Percentiles rank a stretch among this genome's conserved stretches.
Evolutionary conservation across 2,888 invertebrate genomes (phyloP).

Genomic region (Andrena marginata): DNA sequence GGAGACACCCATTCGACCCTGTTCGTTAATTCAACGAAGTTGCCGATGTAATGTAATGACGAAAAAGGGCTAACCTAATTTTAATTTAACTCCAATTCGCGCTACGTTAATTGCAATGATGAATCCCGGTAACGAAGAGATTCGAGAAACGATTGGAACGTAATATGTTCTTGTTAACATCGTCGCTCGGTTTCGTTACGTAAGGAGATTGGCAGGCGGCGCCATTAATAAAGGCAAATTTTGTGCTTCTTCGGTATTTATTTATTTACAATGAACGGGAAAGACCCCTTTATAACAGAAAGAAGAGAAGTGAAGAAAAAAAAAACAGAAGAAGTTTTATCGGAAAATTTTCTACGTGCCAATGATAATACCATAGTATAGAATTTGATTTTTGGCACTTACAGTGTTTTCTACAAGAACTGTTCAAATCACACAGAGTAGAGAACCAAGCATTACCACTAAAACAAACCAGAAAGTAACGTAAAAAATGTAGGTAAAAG

Average conservation of each 20-base stretch:
- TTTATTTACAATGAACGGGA: too few relatives aligned
- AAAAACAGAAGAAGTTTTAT: too few relatives aligned
- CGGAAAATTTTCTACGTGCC: too few relatives aligned
- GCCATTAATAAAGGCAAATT: slow-evolving; percentile 13
- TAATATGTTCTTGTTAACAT: slow-evolving; percentile 30
- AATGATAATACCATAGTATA: too few relatives aligned
- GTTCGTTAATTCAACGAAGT: slow-evolving; percentile 10
- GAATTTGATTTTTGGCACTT: too few relatives aligned
- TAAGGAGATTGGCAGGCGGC: slow-evolving; percentile 5
- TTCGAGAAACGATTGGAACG: slow-evolving; percentile 36
- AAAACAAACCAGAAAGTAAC: too few relatives aligned
- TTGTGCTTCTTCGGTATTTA: not conserved
- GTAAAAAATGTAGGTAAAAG: too few relatives aligned
- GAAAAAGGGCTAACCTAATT: slow-evolving; percentile 34
- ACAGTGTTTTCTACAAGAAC: too few relatives aligned
- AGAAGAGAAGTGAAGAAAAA: too few relatives aligned
- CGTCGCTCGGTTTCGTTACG: slow-evolving; percentile 12
- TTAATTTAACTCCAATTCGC: slow-evolving; percentile 12
- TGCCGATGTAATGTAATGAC: slow-evolving; percentile 3
- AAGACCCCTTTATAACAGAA: too few relatives aligned
- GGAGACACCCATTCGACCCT: not conserved
- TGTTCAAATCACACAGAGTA: too few relatives aligned
- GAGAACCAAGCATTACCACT: too few relatives aligned
- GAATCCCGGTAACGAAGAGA: slow-evolving; percentile 43
- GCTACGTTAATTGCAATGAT: slow-evolving; percentile 31